Percentiles rank a stretch among this genome's conserved stretches.
phyloP scores from a whole-genome alignment of 1,140 invertebrate genomes.

The honey bee (Apis mellifera) region DNA sequence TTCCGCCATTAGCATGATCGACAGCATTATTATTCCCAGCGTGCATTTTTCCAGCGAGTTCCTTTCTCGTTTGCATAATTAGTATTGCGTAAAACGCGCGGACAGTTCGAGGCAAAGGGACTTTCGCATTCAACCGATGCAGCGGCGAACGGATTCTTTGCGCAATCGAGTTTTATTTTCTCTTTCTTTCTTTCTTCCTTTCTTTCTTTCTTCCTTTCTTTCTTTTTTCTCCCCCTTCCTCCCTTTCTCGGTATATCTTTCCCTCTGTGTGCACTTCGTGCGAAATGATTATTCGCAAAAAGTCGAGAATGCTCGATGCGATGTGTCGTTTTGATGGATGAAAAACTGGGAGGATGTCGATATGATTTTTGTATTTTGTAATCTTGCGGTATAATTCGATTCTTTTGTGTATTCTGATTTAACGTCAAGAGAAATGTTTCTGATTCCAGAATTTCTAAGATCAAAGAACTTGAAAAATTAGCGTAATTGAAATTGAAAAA shows the following conservation, averaged over 20 bases:
- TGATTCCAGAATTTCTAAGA: no score
- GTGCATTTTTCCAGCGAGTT: slow-evolving; percentile 52
- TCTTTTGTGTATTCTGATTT: no score
- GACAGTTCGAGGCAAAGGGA: slow-evolving; percentile 14
- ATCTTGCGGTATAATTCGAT: no score
- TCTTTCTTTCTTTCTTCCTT: neutral
- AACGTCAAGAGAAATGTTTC: no score
- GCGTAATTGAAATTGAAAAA: no score
- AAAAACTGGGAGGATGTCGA: neutral
- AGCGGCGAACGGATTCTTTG: slow-evolving; percentile 29
- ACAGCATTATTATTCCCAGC: slow-evolving; percentile 65
- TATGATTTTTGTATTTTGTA: no score
- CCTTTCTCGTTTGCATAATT: slow-evolving; percentile 61
- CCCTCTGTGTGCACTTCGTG: no score
- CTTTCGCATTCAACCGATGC: slow-evolving; percentile 36
- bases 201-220: no score
- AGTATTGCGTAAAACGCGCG: slow-evolving; percentile 60
- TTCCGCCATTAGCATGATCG: slow-evolving; percentile 63
- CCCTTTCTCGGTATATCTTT: neutral
- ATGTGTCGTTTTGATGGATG: slow-evolving; percentile 7
- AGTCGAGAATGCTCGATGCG: neutral
- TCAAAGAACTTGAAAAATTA: no score
- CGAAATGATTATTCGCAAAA: neutral
- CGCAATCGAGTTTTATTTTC: slow-evolving; percentile 16
- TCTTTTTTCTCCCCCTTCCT: neutral